Evolutionary conservation across 1,140 invertebrate species (phyloP).

Genomic region (Proales similis): DNA sequence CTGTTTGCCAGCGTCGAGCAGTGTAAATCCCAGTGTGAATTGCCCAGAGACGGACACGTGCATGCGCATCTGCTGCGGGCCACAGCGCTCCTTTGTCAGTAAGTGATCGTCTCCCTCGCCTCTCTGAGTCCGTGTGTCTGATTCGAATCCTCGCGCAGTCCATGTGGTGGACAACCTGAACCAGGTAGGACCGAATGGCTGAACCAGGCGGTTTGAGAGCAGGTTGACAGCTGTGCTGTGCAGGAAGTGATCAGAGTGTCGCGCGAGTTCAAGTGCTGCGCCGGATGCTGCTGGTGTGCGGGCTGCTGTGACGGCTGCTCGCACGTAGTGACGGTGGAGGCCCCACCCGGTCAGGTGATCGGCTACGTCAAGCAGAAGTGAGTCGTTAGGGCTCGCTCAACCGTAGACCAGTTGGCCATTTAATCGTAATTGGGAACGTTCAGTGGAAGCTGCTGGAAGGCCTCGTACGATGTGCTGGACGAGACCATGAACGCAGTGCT

Average conservation of each 20-base stretch:
- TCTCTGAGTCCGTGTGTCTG: neutral
- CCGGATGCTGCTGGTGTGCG: constrained; percentile 23
- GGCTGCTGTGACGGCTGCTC: constrained; percentile 31
- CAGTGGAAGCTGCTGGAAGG: constrained; percentile 21
- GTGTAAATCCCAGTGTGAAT: neutral
- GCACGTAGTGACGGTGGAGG: constrained; percentile 37
- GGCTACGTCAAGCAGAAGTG: constrained; percentile 38
- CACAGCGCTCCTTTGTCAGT: constrained; percentile 63
- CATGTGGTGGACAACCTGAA: constrained; percentile 29
- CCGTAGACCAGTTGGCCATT: neutral
- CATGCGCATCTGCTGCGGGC: constrained; percentile 69
- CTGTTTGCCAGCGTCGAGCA: neutral
- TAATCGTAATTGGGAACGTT: constrained; percentile 3
- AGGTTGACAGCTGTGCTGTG: neutral
- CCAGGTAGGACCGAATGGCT: constrained; percentile 3
- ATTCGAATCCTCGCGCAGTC: neutral
- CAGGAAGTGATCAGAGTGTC: constrained; percentile 45
- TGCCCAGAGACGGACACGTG: constrained; percentile 65
- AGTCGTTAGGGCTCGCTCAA: neutral
- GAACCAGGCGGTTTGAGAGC: neutral
- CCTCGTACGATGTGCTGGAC: constrained; percentile 8
- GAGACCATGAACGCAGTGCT: constrained; percentile 4
- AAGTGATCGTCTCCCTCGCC: neutral
- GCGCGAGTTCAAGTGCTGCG: constrained; percentile 46
- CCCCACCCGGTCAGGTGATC: constrained; percentile 36